Conservation (phyloP, 2,797 vertebrate genomes). For the Ctenosaura bakeri region DNA sequence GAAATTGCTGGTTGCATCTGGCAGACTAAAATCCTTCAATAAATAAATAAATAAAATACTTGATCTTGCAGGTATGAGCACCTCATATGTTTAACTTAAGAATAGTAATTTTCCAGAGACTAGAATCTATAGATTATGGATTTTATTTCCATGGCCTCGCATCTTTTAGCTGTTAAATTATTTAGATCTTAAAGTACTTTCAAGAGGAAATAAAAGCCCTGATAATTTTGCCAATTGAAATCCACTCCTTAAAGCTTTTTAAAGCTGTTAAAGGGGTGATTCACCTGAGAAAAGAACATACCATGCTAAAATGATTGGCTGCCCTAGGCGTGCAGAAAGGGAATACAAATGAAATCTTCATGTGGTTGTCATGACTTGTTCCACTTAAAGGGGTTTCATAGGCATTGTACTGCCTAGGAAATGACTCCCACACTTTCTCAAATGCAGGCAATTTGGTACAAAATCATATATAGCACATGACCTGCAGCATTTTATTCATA, state of each 20-base stretch:
- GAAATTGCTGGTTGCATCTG: background rate
- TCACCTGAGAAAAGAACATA: conserved; percentile 38
- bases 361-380: conserved; percentile 9
- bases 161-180: conserved; percentile 35
- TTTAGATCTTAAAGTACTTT: conserved; percentile 37
- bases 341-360: conserved; percentile 37
- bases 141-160: conserved; percentile 38
- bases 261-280: conserved; percentile 28
- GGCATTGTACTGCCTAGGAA: conserved; percentile 24
- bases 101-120: conserved; percentile 8
- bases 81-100: conserved; percentile 13
- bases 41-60: background rate
- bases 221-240: conserved; percentile 29
- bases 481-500: conserved; percentile 14
- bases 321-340: background rate
- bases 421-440: conserved; percentile 26
- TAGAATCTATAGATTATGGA: background rate
- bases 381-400: conserved; percentile 38
- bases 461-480: conserved; percentile 4
- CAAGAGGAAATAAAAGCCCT: conserved; percentile 1
- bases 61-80: background rate
- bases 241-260: conserved; percentile 36
- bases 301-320: conserved; percentile 26
- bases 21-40: background rate
- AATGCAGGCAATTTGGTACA: conserved; percentile 16